Base-by-base conservation (phyloP, 2,888 invertebrate genomes). In the Agrochola litura region DNA sequence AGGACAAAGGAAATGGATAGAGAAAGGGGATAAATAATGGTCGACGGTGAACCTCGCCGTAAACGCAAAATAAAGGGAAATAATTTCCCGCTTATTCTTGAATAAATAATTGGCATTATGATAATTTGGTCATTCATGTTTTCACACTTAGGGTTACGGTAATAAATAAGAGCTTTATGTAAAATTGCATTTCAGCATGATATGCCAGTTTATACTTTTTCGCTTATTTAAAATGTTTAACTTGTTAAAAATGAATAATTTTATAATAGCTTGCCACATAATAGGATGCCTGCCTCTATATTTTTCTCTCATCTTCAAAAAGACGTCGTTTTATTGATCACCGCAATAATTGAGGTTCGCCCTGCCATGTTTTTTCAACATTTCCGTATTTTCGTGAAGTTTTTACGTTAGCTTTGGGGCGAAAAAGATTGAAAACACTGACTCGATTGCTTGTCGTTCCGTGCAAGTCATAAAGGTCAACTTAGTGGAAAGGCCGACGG, bases 21-120 rank as follows among this genome's bases (percentile, higher is more conserved):
- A 89, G 90, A 92, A 93, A 91, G 89, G 88, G 90, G 92, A 94
- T 94, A 94, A 95, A 94, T 94, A 93, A 94, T 92, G 89, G 90
- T 86, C 81, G 88, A 87, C 88, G 86, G 90, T 80, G 88, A 87
- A 89, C 74, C 89, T 79, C 89, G 77, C 73, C 88, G 86, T 88
- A 83, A 83, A 88, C 85, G 89, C 86, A 87, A 89, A 90, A 91
- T 91, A 91, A 87, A 86, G 82, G 75, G 77, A 88, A 86, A 90
- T 86, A 86, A 89, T 88, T 87, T 86, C 76, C 84, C 75, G 70
- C 82, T 82, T 81, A 82, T 85, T 86, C 82, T 81, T 86, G 77
- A 82, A 89, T 86, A 85, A 86, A 88, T 86, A 86, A 89, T 88
- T 83, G 84, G 78, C 75, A 81, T 83, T 89, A 86, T 84, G 75